Evolutionary conservation across 2,888 invertebrate genomes (phyloP).

Genomic region (Epirrhoe alternata): DNA sequence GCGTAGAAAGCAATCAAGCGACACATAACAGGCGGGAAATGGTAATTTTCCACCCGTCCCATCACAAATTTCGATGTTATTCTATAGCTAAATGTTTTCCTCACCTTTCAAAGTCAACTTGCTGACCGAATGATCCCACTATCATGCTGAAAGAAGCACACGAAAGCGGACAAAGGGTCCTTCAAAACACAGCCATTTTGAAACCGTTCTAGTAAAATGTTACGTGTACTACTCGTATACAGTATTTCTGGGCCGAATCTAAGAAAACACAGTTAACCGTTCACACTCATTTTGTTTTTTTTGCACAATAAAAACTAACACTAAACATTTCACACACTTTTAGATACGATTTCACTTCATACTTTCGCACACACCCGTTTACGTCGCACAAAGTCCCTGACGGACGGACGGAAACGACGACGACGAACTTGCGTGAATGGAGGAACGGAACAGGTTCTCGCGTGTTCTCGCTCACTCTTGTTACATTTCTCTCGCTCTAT

Average conservation of each 20-base stretch:
- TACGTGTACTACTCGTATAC: conserved; percentile 77
- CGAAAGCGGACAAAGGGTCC: conserved; percentile 87
- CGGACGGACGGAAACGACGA: conserved; percentile 65
- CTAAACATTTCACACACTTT: conserved; percentile 84
- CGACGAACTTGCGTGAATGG: conserved; percentile 75
- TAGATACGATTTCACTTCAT: conserved; percentile 83
- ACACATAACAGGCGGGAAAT: conserved; percentile 70
- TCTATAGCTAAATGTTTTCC: conserved; percentile 62
- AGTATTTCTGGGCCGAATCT: conserved; percentile 60
- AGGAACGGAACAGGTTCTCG: too few relatives aligned
- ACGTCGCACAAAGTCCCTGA: conserved; percentile 75
- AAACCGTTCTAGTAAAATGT: conserved; percentile 82
- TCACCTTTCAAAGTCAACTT: conserved; percentile 87
- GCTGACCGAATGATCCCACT: conserved; percentile 87
- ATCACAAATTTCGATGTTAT: conserved; percentile 53
- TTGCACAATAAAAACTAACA: conserved; percentile 81
- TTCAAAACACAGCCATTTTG: conserved; percentile 91
- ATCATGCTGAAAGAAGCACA: conserved; percentile 88
- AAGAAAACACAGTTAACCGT: conserved; percentile 72
- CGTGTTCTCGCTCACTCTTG: conserved; percentile 24
- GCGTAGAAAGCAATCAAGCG: conserved; percentile 79
- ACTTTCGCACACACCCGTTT: conserved; percentile 84
- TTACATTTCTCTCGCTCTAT: neutral
- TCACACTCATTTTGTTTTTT: conserved; percentile 82
- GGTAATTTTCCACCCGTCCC: conserved; percentile 75